phyloP scores from a whole-genome alignment of 1,140 invertebrate genomes.

The Colletes latitarsis region DNA sequence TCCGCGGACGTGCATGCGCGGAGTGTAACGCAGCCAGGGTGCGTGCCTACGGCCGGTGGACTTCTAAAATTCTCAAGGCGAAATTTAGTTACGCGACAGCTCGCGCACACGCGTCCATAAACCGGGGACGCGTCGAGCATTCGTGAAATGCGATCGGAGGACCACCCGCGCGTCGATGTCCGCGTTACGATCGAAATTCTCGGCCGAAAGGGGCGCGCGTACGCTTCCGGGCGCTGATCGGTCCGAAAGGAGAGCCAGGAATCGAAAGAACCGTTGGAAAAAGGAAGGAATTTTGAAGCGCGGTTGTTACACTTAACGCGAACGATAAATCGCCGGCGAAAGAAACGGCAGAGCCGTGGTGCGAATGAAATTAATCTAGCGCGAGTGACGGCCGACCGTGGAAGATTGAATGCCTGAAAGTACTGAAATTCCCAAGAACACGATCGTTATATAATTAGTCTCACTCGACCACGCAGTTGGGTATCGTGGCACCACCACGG shows the following conservation, averaged over 20 bases:
- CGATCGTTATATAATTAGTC: slow-evolving; percentile 78
- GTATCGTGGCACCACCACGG: slow-evolving; percentile 66
- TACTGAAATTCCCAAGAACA: slow-evolving; percentile 46
- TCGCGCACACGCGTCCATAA: slow-evolving; percentile 73
- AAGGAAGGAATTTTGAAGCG: background rate
- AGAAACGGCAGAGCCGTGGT: slow-evolving; percentile 27
- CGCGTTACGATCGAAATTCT: too few species aligned
- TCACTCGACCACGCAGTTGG: slow-evolving; percentile 70
- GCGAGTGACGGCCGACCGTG: slow-evolving; percentile 33
- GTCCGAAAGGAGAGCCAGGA: background rate
- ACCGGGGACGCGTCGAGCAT: slow-evolving; percentile 73
- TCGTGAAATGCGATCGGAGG: slow-evolving; percentile 65
- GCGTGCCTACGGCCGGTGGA: slow-evolving; percentile 32
- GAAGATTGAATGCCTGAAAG: slow-evolving; percentile 46
- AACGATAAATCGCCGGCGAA: slow-evolving; percentile 5
- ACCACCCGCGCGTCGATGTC: slow-evolving; percentile 64
- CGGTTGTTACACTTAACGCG: background rate
- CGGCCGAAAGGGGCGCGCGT: too few species aligned
- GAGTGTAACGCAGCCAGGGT: slow-evolving; percentile 47
- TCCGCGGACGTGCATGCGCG: slow-evolving; percentile 47
- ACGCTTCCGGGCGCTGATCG: too few species aligned
- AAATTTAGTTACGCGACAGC: slow-evolving; percentile 71
- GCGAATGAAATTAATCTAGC: slow-evolving; percentile 45
- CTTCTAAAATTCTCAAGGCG: slow-evolving; percentile 64
- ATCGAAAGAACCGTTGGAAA: background rate